Evolutionary conservation across 2,888 invertebrate species (phyloP).

Genomic region (Cataglyphis albicans): DNA sequence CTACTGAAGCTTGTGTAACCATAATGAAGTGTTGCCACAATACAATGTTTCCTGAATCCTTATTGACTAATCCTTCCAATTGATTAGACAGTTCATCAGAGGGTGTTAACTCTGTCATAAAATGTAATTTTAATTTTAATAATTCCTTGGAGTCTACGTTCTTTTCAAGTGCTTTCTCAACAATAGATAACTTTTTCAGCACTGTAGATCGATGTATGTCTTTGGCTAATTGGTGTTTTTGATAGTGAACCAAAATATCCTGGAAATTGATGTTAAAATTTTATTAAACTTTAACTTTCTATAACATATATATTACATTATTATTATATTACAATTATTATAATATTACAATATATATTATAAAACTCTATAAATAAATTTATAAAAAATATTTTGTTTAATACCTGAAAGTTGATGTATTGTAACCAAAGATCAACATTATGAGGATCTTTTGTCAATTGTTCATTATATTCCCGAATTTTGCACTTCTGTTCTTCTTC

Average conservation of each 20-base stretch:
- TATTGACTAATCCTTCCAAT: slow-evolving; percentile 86
- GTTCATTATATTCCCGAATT: slow-evolving; percentile 87
- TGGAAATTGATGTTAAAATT: slow-evolving; percentile 53
- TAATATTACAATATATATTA: background rate
- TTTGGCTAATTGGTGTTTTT: slow-evolving; percentile 72
- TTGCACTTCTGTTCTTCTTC: slow-evolving; percentile 87
- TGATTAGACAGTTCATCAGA: slow-evolving; percentile 88
- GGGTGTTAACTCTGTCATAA: slow-evolving; percentile 87
- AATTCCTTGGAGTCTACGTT: slow-evolving; percentile 88
- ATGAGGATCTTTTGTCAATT: slow-evolving; percentile 86
- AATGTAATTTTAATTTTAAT: slow-evolving; percentile 86
- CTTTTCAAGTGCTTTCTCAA: slow-evolving; percentile 88
- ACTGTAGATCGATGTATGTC: slow-evolving; percentile 75
- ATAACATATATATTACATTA: background rate
- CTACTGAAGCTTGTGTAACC: slow-evolving; percentile 88
- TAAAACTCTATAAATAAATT: background rate
- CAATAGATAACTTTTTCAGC: slow-evolving; percentile 88
- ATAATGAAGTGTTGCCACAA: slow-evolving; percentile 88
- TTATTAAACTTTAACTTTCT: background rate
- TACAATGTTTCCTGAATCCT: slow-evolving; percentile 85
- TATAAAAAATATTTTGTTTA: background rate
- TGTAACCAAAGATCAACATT: slow-evolving; percentile 88
- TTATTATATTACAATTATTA: background rate
- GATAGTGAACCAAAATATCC: slow-evolving; percentile 71
- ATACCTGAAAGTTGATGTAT: slow-evolving; percentile 88